Conservation (phyloP, 23 tunicate species). For the Trididemnum nubilum region DNA sequence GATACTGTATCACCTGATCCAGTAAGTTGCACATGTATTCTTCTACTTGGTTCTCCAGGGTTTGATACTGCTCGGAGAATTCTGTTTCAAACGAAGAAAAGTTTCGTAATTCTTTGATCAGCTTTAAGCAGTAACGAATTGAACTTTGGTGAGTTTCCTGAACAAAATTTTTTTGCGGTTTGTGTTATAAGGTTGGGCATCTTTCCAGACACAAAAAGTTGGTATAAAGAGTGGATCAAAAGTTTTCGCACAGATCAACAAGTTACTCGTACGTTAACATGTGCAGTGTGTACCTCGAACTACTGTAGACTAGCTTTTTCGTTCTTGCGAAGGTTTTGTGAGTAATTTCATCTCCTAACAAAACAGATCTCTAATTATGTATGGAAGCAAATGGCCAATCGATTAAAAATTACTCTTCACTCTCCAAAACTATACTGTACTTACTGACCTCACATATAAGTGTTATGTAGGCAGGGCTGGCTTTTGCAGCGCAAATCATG, state of each 20-base stretch:
- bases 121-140: constrained; percentile 57
- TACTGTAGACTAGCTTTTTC: too few relatives aligned
- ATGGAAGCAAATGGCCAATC: too few relatives aligned
- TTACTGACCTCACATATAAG: constrained; percentile 53
- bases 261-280: too few relatives aligned
- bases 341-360: too few relatives aligned
- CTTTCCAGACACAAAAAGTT: too few relatives aligned
- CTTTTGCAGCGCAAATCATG: constrained; percentile 61
- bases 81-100: constrained; percentile 46
- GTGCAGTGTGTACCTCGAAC: too few relatives aligned
- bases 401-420: neutral
- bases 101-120: constrained; percentile 30
- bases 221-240: too few relatives aligned
- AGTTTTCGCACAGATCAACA: too few relatives aligned
- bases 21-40: constrained; percentile 71
- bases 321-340: too few relatives aligned
- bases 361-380: too few relatives aligned
- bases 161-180: too few relatives aligned
- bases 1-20: constrained; percentile 41
- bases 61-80: constrained; percentile 47
- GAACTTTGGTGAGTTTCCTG: constrained; percentile 20
- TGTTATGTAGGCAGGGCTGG: constrained; percentile 88
- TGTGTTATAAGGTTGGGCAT: too few relatives aligned
- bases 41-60: constrained; percentile 44
- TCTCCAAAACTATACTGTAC: neutral